These are phyloP conservation scores for Lepidocyrtinus sp. DNA, from an alignment of 2,888 invertebrate genomes.

Conservation along the genomic window DNA sequence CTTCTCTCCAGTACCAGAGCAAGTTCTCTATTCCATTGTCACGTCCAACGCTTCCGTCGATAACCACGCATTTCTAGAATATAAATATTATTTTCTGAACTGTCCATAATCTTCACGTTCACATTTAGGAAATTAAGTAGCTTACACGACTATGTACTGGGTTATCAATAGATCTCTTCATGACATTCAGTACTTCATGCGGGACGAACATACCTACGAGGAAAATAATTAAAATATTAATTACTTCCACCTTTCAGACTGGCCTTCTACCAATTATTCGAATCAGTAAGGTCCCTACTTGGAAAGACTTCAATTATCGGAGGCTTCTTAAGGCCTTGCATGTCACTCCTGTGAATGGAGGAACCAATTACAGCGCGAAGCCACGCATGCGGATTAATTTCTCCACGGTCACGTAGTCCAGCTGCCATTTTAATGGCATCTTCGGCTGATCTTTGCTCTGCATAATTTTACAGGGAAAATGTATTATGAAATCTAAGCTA, in stretches of 20 bases:
- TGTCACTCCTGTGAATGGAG: constrained; percentile 42
- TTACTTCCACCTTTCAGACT: no score
- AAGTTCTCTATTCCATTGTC: constrained; percentile 56
- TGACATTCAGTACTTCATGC: constrained; percentile 25
- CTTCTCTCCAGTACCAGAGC: constrained; percentile 62
- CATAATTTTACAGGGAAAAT: no score
- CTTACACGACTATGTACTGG: constrained; percentile 36
- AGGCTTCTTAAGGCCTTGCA: constrained; percentile 51
- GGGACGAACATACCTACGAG: constrained; percentile 51
- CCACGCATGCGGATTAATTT: constrained; percentile 60
- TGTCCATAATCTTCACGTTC: neutral
- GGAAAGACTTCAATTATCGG: constrained; percentile 60
- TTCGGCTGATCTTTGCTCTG: constrained; percentile 50
- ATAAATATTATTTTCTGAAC: neutral
- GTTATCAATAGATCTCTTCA: constrained; percentile 28
- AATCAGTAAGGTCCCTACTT: no score
- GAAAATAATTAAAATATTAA: no score
- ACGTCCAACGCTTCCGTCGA: constrained; percentile 52
- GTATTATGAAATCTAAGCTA: no score
- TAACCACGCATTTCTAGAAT: constrained; percentile 43
- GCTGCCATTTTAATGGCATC: constrained; percentile 60
- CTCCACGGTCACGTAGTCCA: constrained; percentile 50
- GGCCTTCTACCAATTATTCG: no score
- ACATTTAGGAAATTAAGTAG: neutral
- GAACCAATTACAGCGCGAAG: constrained; percentile 45